Evolutionary conservation across 2,797 vertebrate genomes (phyloP).

Genomic region (Artibeus jamaicensis): DNA sequence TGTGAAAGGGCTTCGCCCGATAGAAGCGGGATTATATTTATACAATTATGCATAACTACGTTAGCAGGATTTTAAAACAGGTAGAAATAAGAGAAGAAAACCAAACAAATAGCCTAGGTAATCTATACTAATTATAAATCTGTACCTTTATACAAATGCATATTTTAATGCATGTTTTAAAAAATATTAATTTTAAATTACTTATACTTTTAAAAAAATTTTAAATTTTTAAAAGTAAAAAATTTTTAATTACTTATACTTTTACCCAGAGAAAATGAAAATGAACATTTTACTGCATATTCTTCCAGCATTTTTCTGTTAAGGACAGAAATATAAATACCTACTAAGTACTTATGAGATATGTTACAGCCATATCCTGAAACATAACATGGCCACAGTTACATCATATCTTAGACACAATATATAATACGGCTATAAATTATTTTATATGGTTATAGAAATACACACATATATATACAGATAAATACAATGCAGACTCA

Average conservation of each 20-base stretch:
- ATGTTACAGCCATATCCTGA: neutral
- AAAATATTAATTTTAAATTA: too few species aligned
- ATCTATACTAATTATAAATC: neutral
- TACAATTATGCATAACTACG: neutral
- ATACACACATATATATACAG: neutral
- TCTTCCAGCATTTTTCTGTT: neutral
- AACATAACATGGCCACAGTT: neutral
- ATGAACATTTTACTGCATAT: neutral
- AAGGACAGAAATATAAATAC: neutral
- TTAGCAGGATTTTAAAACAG: neutral
- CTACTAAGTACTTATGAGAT: neutral
- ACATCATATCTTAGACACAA: neutral
- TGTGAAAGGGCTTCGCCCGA: neutral
- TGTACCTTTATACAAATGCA: neutral
- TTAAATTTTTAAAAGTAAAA: too few species aligned
- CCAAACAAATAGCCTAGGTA: neutral
- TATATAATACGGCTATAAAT: neutral
- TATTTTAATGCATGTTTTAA: neutral
- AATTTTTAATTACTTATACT: neutral
- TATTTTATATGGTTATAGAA: neutral
- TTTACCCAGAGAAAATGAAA: neutral
- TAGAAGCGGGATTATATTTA: neutral
- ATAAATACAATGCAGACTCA: neutral
- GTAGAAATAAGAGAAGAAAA: neutral
- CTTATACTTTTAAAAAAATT: neutral